Evolutionary conservation across 2,113 vertebrate species (phyloP).

Genomic region (Mastomys natalensis): DNA sequence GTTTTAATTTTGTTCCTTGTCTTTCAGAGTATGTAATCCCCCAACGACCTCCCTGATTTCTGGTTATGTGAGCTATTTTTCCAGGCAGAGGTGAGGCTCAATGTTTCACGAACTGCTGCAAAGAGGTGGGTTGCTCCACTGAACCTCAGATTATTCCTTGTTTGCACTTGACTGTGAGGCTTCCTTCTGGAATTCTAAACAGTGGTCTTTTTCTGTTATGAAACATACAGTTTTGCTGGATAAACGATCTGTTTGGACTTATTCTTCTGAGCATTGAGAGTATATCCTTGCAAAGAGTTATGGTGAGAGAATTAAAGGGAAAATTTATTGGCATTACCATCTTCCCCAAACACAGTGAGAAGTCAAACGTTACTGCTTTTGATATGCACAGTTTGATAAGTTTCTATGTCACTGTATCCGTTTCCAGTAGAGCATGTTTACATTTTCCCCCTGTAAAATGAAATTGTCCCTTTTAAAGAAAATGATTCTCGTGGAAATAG

Average conservation of each 20-base stretch:
- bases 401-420: neutral
- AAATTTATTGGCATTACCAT: neutral
- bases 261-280: neutral
- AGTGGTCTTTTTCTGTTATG: neutral
- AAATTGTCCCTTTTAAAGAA: neutral
- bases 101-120: neutral
- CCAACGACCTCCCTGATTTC: neutral
- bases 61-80: neutral
- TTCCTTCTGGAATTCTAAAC: neutral
- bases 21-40: neutral
- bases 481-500: neutral
- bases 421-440: neutral
- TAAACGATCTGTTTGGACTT: neutral
- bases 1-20: conserved; percentile 18
- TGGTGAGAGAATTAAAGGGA: neutral
- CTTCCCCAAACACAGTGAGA: neutral
- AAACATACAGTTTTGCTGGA: neutral
- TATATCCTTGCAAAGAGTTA: conserved; percentile 25
- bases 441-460: neutral
- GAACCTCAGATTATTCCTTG: neutral
- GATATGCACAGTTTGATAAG: neutral
- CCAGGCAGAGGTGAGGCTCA: neutral
- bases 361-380: neutral
- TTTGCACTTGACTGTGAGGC: neutral
- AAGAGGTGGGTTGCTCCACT: neutral